Evolutionary conservation across 2,113 vertebrate genomes (phyloP), one percentile per base, ranked within the genome.

Genomic region (Melanerpes aurifrons): DNA sequence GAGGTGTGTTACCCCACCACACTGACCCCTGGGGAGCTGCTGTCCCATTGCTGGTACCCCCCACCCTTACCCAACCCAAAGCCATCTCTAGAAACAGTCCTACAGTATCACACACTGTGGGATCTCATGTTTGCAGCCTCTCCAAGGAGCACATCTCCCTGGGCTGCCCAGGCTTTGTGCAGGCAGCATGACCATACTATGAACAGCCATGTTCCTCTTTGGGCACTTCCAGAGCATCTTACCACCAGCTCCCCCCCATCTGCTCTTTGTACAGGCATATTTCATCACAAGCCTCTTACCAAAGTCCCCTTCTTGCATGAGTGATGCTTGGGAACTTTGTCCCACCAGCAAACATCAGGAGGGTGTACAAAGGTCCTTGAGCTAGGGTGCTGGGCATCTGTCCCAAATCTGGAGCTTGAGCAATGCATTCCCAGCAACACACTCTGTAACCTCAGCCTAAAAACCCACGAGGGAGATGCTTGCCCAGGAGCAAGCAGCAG

Each of bases 301-400:
- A 92, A 95, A 95, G 95, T 95, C 93, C 94, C 67, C 40, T 89
- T 76, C 81, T 94, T 87, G 89, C 92, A 92, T 82, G 87, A 95
- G 18, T 4, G 59, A 89, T 67, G 87, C 64, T 87, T 8, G 4
- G 68, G 79, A 95, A 92, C 87, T 96, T 93, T 94, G 93, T 86
- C 50, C 94, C 61, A 80, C 59, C 64, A 95, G 72, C 72, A 95
- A 94, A 95, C 75, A 92, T 59, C 64, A 72, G 72, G 68, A 84
- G 74, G 48, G 43, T 21, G 82, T 84, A 63, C 87, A 96, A 96
- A 95, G 90, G 86, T 96, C 90, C 62, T 63, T 37, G 35, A 24
- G 35, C 75, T 53, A 74, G 82, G 61, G 59, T 3, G 3, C 6
- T 47, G 76, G 64, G 68, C 48, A 5, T 10, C 32, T 6, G 3